Base-by-base conservation (phyloP, 2,113 vertebrate species). In the Apus apus region DNA sequence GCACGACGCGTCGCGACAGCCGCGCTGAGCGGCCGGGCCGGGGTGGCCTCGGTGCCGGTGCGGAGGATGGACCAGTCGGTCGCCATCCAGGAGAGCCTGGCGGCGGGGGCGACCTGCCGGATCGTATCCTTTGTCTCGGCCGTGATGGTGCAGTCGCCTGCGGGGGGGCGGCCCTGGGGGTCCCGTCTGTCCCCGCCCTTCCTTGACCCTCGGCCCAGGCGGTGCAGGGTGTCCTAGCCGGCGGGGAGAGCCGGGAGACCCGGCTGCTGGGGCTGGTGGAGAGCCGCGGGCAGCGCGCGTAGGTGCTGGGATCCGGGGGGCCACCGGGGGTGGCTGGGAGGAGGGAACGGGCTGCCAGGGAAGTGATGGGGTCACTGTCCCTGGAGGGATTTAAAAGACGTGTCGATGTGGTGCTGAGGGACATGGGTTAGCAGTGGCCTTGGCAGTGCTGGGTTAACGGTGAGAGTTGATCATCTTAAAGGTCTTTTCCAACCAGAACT, bases 261-360 rank as follows among this genome's bases (percentile, higher is more conserved):
- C 98, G 98, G 76, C 98, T 99, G 32, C 98, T 99, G 89, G 99
- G 99, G 38, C 97, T 99, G 16, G 99, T 99, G 97, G 95, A 98
- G 85, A 92, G 90, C 65, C 18, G 87, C 30, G 95, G 94, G 18
- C 96, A 98, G 60, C 94, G 97, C 34, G 98, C 98, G 99, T 99
- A 95, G 98, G 99, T 71, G 45, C 13, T 0, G 32, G 26, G 32
- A 23, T 29, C 9, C 25, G 51, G 51, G 26, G 26, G 30, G 5
- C 11, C 11, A 16, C 38, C 11, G 14, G 10, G 22, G 21, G 70
- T 46, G 21, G 26, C 23, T 4, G 36, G n/a, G 7, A 3, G 32
- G 48, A 36, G 3, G 6, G 11, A 9, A 43, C 13, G 40, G 40
- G 40, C 40, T 43, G 40, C 40, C 40, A 43, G 40, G 46, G 46